Conservation (phyloP, 2,113 vertebrate species). For the Ornithorhynchus anatinus region DNA sequence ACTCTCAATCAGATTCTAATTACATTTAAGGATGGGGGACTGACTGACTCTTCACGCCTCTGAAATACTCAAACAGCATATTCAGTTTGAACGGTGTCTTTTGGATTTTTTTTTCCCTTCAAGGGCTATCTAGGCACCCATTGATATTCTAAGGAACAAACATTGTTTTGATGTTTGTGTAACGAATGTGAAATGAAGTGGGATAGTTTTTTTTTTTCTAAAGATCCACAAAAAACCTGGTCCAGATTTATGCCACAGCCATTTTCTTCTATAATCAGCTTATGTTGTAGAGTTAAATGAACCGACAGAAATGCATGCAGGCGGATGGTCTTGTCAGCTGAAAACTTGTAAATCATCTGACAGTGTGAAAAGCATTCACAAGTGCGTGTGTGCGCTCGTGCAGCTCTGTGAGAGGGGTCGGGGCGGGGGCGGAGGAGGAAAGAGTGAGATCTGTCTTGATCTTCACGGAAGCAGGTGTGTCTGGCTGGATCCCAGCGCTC, state of each 20-base stretch:
- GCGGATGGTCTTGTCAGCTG: background rate
- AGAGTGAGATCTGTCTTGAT: background rate
- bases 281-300: constrained; percentile 54
- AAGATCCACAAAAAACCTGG: background rate
- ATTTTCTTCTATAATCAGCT: constrained; percentile 60
- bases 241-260: constrained; percentile 25
- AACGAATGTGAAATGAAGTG: background rate
- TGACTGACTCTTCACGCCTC: background rate
- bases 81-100: background rate
- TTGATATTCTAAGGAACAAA: background rate
- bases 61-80: background rate
- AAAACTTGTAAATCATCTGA: background rate
- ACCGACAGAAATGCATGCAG: background rate
- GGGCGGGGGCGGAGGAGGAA: background rate
- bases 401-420: background rate
- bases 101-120: background rate
- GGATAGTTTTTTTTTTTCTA: too few species aligned
- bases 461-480: constrained; percentile 21
- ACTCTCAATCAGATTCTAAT: background rate
- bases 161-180: accelerated
- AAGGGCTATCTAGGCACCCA: background rate
- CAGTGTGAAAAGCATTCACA: background rate
- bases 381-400: background rate
- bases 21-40: background rate
- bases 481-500: background rate